phyloP scores from a whole-genome alignment of 2,888 invertebrate genomes.

The Lathronympha strigana region DNA sequence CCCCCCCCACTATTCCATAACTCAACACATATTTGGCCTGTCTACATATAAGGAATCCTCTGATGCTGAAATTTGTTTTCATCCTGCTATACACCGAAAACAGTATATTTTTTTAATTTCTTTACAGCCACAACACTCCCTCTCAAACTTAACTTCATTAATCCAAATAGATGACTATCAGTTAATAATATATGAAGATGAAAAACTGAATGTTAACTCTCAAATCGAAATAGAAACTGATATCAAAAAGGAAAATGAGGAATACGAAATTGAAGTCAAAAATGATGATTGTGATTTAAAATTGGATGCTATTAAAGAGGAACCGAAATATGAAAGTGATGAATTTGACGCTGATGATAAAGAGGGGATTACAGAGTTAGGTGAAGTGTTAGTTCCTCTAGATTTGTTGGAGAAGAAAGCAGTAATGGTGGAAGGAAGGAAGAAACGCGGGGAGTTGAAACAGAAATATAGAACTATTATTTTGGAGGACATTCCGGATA shows the following conservation, averaged over 20 bases:
- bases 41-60: no score
- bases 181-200: conserved; percentile 16
- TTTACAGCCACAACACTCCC: neutral
- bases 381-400: conserved; percentile 1
- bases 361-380: conserved; percentile 11
- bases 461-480: conserved; percentile 36
- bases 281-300: neutral
- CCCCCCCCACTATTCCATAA: no score
- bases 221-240: neutral
- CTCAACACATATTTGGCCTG: no score
- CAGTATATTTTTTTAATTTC: no score
- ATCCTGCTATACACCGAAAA: no score
- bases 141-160: neutral
- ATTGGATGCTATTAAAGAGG: conserved; percentile 2
- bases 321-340: conserved; percentile 9
- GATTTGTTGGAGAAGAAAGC: conserved; percentile 1
- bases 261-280: neutral
- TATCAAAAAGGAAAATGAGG: neutral
- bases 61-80: no score
- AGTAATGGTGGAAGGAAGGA: neutral
- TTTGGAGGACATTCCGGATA: conserved; percentile 24
- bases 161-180: conserved; percentile 17
- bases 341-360: conserved; percentile 3
- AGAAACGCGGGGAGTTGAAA: conserved; percentile 4
- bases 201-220: neutral